Conservation (phyloP, 2,797 vertebrate species). For the Alectoris magna region DNA sequence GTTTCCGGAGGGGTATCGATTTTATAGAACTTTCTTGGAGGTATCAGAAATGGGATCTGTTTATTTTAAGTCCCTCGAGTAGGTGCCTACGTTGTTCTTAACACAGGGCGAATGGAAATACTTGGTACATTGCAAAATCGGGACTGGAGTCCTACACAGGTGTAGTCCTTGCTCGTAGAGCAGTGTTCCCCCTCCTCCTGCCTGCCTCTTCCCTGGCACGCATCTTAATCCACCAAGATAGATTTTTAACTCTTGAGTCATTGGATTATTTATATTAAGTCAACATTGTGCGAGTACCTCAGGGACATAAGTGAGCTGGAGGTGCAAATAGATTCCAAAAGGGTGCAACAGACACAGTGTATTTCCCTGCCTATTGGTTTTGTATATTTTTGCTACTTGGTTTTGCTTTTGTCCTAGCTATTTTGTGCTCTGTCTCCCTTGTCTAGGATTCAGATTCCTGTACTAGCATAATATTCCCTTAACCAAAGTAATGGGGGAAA, state of each 20-base stretch:
- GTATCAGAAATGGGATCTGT: slow-evolving; percentile 47
- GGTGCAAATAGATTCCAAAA: slow-evolving; percentile 86
- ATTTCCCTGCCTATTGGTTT: slow-evolving; percentile 81
- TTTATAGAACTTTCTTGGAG: slow-evolving; percentile 63
- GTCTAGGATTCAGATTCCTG: slow-evolving; percentile 89
- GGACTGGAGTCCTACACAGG: slow-evolving; percentile 8
- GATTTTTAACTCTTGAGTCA: slow-evolving; percentile 74
- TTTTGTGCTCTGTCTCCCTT: slow-evolving; percentile 83
- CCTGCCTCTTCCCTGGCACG: slow-evolving; percentile 46
- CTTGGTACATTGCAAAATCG: slow-evolving; percentile 56
- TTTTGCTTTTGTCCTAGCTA: slow-evolving; percentile 78
- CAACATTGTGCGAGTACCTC: slow-evolving; percentile 86
- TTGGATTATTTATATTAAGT: slow-evolving; percentile 79
- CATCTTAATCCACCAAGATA: slow-evolving; percentile 67
- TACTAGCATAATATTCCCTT: slow-evolving; percentile 93
- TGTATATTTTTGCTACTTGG: slow-evolving; percentile 85
- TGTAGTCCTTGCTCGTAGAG: slow-evolving; percentile 37
- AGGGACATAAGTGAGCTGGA: slow-evolving; percentile 93
- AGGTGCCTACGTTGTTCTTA: slow-evolving; percentile 42
- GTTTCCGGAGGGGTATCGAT: slow-evolving; percentile 57
- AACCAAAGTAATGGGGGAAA: slow-evolving; percentile 96
- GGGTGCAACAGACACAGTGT: slow-evolving; percentile 85
- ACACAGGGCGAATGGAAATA: slow-evolving; percentile 2
- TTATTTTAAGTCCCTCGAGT: slow-evolving; percentile 39
- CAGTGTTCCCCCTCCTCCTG: slow-evolving; percentile 18